These are phyloP conservation scores for Microchirus variegatus DNA, from an alignment of 2,797 vertebrate genomes.

Conservation along the genomic window DNA sequence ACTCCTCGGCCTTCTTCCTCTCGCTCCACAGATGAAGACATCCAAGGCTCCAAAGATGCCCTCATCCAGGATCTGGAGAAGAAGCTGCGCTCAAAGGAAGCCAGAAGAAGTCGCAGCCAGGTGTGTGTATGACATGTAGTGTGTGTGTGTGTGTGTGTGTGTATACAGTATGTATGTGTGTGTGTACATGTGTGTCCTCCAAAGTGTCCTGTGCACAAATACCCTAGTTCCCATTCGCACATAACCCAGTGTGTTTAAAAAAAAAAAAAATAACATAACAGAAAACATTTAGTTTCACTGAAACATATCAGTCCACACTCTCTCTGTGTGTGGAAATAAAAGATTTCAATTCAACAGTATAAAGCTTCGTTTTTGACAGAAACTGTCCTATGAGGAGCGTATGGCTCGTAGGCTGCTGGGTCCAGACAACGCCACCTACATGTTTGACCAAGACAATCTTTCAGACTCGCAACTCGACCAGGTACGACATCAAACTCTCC, in stretches of 20 bases:
- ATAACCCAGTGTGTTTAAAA: constrained; percentile 12
- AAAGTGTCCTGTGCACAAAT: background rate
- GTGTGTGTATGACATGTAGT: constrained; percentile 45
- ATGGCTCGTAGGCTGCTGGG: constrained; percentile 96
- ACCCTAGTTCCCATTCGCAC: background rate
- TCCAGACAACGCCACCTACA: constrained; percentile 86
- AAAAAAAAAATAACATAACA: constrained; percentile 1
- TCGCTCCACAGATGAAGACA: constrained; percentile 89
- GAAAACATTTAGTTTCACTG: background rate
- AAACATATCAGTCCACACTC: constrained; percentile 9
- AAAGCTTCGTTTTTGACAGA: constrained; percentile 73
- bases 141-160: constrained; percentile 50
- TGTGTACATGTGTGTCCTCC: constrained; percentile 2
- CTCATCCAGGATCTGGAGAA: constrained; percentile 96
- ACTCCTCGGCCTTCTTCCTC: constrained; percentile 79
- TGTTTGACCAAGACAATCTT: constrained; percentile 84
- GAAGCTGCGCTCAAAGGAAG: constrained; percentile 91
- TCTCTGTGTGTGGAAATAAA: constrained; percentile 6
- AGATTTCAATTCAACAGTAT: constrained; percentile 17
- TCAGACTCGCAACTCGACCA: constrained; percentile 81
- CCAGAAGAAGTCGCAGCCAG: constrained; percentile 89
- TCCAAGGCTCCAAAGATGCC: constrained; percentile 95
- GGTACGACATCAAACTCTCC: constrained; percentile 71
- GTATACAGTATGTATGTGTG: constrained; percentile 47
- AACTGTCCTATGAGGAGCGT: constrained; percentile 92